phyloP scores from a whole-genome alignment of 2,888 invertebrate species.

The Sesamia inferens region DNA sequence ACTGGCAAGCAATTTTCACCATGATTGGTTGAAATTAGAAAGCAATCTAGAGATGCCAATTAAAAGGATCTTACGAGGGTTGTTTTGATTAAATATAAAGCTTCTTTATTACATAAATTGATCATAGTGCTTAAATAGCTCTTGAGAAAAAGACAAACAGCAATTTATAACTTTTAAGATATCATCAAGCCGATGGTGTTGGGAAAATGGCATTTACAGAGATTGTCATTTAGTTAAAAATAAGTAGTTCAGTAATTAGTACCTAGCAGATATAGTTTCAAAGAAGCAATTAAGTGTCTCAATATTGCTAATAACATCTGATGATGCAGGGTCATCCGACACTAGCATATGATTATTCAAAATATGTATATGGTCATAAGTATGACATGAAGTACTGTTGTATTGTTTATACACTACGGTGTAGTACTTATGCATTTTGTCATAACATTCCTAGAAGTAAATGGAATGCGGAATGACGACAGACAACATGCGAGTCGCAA shows the following conservation, averaged over 20 bases:
- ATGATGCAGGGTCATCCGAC: not conserved
- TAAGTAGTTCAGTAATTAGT: not conserved
- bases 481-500: conserved; percentile 75
- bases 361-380: conserved; percentile 8
- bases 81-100: conserved; percentile 64
- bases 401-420: conserved; percentile 10
- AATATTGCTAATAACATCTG: not conserved
- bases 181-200: conserved; percentile 16
- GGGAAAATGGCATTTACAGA: not conserved
- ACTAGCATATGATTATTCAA: not conserved
- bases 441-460: conserved; percentile 80
- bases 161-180: conserved; percentile 20
- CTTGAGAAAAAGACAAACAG: conserved; percentile 1
- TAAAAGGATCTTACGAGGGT: conserved; percentile 68
- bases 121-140: conserved; percentile 32
- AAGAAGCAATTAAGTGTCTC: not conserved
- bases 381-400: not conserved
- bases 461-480: conserved; percentile 84
- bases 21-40: conserved; percentile 77
- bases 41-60: conserved; percentile 73
- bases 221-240: conserved; percentile 12
- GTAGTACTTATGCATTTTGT: conserved; percentile 64
- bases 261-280: not conserved
- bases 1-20: conserved; percentile 75
- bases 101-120: conserved; percentile 59